Base-by-base conservation (phyloP, 2,888 invertebrate genomes). In the Dryobotodes eremita region DNA sequence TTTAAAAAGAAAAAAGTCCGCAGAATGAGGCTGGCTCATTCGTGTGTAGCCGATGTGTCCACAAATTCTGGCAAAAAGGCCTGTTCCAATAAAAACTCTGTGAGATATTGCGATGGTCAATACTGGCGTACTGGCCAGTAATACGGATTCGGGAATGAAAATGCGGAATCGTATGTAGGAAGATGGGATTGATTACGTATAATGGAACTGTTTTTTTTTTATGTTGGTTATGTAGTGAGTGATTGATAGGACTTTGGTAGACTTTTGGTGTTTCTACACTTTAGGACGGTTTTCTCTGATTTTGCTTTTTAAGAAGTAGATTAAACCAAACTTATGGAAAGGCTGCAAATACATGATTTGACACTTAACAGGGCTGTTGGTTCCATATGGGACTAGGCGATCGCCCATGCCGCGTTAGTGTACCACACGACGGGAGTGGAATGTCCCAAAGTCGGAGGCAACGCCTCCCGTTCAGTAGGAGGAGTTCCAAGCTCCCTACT, bases 11-110 rank as follows among this genome's bases (percentile, higher is more conserved):
- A 77, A 78, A 77, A 65, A 76, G 59, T 77, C 50, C 20, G 61
- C 31, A 75, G 26, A 89, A 88, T 87, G 80, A 83, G 77, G 75
- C 80, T 62, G 55, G 72, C 72, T 73, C 80, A 78, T 80, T 89
- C 82, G 88, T 78, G 89, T 84, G 71, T 74, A 82, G 80, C 85
- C 89, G 79, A 83, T 88, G 73, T 88, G 86, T 86, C 88, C 86
- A 89, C 88, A 89, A 84, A 85, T 83, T 82, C 85, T 74, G 48
- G 80, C 69, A 80, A 86, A 88, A 88, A 85, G 82, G 78, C 79
- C 59, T 42, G 77, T 46, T 69, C 82, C 80, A 88, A 86, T 86
- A 89, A 88, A 87, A 85, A 81, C n/a, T 68, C 80, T 15, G 69
- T 74, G 84, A 84, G 89, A 89, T 83, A 83, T 79, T 74, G 76